Percentiles rank a stretch among this genome's conserved stretches.
Evolutionary conservation across 2,797 vertebrate genomes (phyloP).

Genomic region (Ciconia nigra): DNA sequence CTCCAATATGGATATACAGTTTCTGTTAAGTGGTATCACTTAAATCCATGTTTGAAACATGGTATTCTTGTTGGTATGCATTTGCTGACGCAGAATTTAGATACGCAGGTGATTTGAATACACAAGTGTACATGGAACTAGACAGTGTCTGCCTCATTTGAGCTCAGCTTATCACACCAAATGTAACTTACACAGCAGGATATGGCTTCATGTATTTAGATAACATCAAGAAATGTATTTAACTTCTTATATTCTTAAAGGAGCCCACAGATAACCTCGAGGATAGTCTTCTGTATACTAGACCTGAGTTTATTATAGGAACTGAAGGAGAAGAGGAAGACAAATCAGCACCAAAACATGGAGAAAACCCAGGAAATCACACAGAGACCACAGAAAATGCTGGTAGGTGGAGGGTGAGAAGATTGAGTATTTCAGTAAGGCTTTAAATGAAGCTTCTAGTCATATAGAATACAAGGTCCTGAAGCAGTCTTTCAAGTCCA

Average conservation of each 20-base stretch:
- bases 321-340: constrained; percentile 84
- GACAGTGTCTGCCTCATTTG: background rate
- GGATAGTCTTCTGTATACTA: constrained; percentile 89
- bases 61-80: background rate
- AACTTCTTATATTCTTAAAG: constrained; percentile 73
- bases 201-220: background rate
- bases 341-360: constrained; percentile 72
- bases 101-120: background rate
- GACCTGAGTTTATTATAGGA: constrained; percentile 83
- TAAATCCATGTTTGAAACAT: background rate
- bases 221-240: background rate
- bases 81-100: background rate
- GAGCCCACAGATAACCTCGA: constrained; percentile 95
- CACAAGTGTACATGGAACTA: background rate
- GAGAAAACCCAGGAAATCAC: constrained; percentile 85
- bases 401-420: constrained; percentile 73
- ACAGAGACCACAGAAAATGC: constrained; percentile 74
- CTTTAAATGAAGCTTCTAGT: background rate
- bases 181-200: background rate
- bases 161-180: background rate
- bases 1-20: background rate
- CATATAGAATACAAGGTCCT: background rate
- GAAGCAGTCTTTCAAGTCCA: background rate
- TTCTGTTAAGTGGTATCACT: background rate
- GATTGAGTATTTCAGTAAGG: background rate